Percentiles rank a stretch among this genome's conserved stretches.
Evolutionary conservation across 2,113 vertebrate species (phyloP).

Genomic region (Micromys minutus): DNA sequence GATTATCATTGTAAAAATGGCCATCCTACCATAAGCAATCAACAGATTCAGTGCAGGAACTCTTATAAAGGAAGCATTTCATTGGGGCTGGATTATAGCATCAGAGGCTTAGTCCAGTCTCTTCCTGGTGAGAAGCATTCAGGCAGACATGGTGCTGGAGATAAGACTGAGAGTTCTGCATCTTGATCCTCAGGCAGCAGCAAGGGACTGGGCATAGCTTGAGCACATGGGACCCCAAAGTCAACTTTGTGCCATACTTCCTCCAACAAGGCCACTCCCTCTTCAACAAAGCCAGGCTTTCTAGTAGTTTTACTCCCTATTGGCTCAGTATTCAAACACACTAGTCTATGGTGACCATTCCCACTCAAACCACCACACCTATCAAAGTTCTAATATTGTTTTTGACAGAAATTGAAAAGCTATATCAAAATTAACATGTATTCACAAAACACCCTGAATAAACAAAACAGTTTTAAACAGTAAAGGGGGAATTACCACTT

Average conservation of each 20-base stretch:
- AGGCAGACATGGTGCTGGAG: background rate
- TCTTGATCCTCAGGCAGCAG: background rate
- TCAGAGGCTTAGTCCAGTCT: background rate
- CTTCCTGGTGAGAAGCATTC: background rate
- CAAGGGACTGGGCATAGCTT: background rate
- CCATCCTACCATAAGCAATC: background rate
- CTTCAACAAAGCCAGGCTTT: background rate
- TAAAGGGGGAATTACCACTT: background rate
- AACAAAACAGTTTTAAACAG: background rate
- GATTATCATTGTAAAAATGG: background rate
- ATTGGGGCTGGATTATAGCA: background rate
- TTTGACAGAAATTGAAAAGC: background rate
- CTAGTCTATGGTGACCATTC: background rate
- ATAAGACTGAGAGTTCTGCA: background rate
- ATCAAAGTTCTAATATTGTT: background rate
- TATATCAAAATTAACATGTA: background rate
- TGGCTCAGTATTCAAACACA: too few species aligned
- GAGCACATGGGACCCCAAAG: background rate
- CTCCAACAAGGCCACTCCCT: background rate
- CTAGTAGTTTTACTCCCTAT: too few species aligned
- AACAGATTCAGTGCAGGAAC: background rate
- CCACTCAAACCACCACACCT: background rate
- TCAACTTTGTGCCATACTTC: background rate
- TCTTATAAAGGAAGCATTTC: background rate
- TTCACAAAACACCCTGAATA: background rate